Conservation (phyloP, 2,888 invertebrate species). For the Catonia carolina region DNA sequence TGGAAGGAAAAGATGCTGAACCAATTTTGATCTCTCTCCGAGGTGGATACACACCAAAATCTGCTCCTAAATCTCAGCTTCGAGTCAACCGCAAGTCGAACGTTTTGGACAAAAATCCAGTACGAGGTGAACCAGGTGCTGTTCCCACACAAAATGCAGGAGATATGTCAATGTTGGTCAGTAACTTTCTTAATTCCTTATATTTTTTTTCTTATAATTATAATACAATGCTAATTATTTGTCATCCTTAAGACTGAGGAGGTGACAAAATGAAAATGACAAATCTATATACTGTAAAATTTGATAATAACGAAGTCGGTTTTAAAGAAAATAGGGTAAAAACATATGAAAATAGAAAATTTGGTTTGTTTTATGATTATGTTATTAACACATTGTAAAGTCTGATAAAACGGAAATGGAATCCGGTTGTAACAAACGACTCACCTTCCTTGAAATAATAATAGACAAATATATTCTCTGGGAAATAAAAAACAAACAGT, state of each 20-base stretch:
- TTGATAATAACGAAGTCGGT: too few relatives aligned
- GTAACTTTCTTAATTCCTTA: conserved; percentile 7
- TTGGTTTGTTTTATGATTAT: too few relatives aligned
- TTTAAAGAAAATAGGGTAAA: too few relatives aligned
- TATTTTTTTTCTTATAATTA: neutral
- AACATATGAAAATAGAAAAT: too few relatives aligned
- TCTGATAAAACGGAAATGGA: too few relatives aligned
- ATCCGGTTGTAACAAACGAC: too few relatives aligned
- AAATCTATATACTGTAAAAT: too few relatives aligned
- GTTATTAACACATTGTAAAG: too few relatives aligned
- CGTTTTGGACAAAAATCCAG: conserved; percentile 62
- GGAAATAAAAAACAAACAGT: too few relatives aligned
- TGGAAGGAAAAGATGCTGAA: conserved; percentile 80
- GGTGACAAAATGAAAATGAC: too few relatives aligned
- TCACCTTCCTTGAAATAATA: too few relatives aligned
- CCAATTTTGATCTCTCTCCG: conserved; percentile 87
- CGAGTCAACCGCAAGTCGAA: conserved; percentile 73
- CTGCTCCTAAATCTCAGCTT: conserved; percentile 52
- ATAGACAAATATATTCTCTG: too few relatives aligned
- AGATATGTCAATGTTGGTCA: conserved; percentile 27
- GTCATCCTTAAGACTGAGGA: neutral
- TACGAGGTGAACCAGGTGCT: conserved; percentile 14
- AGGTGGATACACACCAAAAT: conserved; percentile 62
- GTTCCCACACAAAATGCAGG: neutral
- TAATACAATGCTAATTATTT: neutral